These are phyloP conservation scores for Taeniopygia guttata DNA, from an alignment of 2,797 vertebrate genomes.

Conservation along the genomic window DNA sequence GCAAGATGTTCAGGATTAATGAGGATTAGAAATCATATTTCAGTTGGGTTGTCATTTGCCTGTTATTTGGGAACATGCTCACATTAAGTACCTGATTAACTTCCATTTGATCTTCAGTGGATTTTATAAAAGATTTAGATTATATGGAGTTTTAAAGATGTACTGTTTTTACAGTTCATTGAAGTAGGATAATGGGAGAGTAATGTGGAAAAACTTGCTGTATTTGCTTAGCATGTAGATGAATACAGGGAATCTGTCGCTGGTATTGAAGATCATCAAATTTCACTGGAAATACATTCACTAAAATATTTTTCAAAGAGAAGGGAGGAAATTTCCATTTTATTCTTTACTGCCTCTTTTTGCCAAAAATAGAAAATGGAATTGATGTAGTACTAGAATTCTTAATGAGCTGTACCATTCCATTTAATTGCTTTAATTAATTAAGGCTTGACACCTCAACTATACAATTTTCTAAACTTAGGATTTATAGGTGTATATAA, in stretches of 20 bases:
- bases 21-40: conserved; percentile 34
- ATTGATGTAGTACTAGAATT: not conserved
- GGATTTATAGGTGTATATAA: not conserved
- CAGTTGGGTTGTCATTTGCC: not conserved
- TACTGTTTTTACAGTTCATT: not conserved
- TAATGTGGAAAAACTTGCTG: not conserved
- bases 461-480: not conserved
- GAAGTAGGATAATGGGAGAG: not conserved
- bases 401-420: not conserved
- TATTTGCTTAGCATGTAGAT: not conserved
- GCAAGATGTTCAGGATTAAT: conserved; percentile 1
- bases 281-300: not conserved
- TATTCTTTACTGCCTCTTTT: not conserved
- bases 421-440: not conserved
- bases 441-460: conserved; percentile 9
- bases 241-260: not conserved
- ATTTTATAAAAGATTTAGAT: conserved; percentile 11
- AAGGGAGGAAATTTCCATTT: not conserved
- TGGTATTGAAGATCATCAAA: not conserved
- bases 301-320: not conserved
- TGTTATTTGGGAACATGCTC: not conserved
- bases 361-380: not conserved
- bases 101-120: not conserved
- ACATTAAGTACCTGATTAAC: not conserved
- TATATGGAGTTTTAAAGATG: not conserved